Percentiles rank a stretch among this genome's conserved stretches.
Evolutionary conservation across 2,113 vertebrate genomes (phyloP).

Genomic region (Meleagris gallopavo): DNA sequence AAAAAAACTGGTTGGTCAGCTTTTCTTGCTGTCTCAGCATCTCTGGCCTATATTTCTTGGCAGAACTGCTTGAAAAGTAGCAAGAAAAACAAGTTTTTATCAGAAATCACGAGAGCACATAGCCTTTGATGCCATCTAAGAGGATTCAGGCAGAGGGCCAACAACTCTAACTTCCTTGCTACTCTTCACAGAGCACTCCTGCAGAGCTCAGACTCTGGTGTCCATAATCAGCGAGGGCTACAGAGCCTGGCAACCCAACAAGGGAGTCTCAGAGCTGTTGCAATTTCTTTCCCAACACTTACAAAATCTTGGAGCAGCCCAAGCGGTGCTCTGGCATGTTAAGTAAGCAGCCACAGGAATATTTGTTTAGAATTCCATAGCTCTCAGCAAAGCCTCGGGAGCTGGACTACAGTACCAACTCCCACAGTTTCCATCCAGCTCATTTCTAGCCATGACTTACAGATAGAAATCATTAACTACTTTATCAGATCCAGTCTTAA

Average conservation of each 20-base stretch:
- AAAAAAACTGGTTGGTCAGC: neutral
- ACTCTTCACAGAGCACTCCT: fast-evolving
- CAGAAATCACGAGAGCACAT: neutral
- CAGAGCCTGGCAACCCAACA: neutral
- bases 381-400: neutral
- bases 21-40: neutral
- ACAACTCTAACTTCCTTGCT: neutral
- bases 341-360: neutral
- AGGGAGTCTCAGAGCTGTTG: neutral
- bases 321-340: neutral
- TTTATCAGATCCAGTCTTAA: neutral
- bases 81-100: neutral
- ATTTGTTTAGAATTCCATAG: neutral
- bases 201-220: neutral
- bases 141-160: neutral
- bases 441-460: neutral
- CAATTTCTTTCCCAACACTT: neutral
- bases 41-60: neutral
- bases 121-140: neutral
- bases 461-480: neutral
- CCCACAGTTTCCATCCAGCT: neutral
- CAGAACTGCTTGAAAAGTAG: neutral
- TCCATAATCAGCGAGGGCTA: neutral
- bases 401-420: neutral
- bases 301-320: neutral